Base-by-base conservation (phyloP, 2,113 vertebrate genomes). In the Numenius arquata region DNA sequence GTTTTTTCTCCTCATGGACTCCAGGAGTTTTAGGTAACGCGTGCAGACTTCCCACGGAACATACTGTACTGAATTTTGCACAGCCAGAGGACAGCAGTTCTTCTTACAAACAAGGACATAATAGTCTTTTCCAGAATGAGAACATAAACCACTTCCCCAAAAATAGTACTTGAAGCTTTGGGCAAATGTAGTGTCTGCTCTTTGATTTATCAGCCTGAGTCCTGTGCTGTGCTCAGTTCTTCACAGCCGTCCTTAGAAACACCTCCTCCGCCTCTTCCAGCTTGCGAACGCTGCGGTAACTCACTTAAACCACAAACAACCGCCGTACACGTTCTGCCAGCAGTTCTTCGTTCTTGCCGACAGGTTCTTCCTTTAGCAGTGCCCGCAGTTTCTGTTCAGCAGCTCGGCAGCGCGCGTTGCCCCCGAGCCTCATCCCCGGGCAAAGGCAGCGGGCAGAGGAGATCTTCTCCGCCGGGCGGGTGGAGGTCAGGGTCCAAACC, bases 261-360 rank as follows among this genome's bases (percentile, higher is more conserved):
- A 62, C 53, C 95, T 96, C 81, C 84, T 75, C 58, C 8, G 8
- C 58, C 62, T 78, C 86, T 27, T 25, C 59, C 34, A 58, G 81
- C 45, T 8, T 9, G 30, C 43, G 70, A 66, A 68, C 70, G 2
- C 70, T 82, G 77, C 0, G 53, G 94, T 53, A 61, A 55, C 89
- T 89, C 56, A 62, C 13, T 43, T 21, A 91, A 95, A 94, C 96
- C 89, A 80, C 96, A 91, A 32, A 7, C 48, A 85, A 47, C 77
- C 6, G 29, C 86, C 61, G 30, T 58, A 27, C 15, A 1, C 45
- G 52, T 92, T 78, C 63, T 90, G 48, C 67, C 66, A 34, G 48
- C 43, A 34, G 19, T 13, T 74, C 78, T 74, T 41, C 1, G 0
- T 27, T 78, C 2, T 0, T 10, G 61, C 36, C 36, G 41, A 23